Conservation (phyloP, 1,140 invertebrate genomes). For the Drosophila baimaii region DNA sequence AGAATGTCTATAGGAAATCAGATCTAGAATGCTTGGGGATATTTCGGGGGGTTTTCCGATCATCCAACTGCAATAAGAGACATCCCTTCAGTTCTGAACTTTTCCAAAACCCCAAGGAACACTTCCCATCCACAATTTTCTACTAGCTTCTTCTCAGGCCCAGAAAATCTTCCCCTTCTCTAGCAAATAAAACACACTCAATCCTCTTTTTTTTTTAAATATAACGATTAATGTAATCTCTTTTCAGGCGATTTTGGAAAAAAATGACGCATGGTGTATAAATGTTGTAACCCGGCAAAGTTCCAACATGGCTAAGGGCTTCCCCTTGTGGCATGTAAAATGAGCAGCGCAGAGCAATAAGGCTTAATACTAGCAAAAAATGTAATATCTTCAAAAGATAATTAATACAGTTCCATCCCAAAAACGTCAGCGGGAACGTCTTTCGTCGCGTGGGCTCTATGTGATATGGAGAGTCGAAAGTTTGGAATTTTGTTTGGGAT, state of each 20-base stretch:
- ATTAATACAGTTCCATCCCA: conserved; percentile 14
- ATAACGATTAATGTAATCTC: conserved; percentile 79
- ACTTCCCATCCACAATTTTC: no score
- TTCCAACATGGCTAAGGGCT: conserved; percentile 25
- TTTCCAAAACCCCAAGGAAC: no score
- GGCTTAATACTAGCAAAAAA: conserved; percentile 64
- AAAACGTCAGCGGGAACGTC: not conserved
- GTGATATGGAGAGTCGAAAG: conserved; percentile 11
- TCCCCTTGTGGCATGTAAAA: conserved; percentile 39
- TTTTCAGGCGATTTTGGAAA: conserved; percentile 54
- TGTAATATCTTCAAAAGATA: conserved; percentile 65
- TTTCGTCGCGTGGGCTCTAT: conserved; percentile 8
- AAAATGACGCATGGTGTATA: conserved; percentile 37
- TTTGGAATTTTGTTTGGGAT: conserved; percentile 8
- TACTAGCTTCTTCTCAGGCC: no score
- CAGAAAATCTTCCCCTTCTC: not conserved
- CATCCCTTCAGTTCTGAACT: not conserved
- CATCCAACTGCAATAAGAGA: no score
- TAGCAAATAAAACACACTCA: conserved; percentile 12
- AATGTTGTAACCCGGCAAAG: conserved; percentile 9
- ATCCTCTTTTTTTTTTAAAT: conserved; percentile 15
- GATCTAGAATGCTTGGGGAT: no score
- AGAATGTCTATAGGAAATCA: no score
- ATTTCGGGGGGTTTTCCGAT: no score
- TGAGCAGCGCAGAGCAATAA: conserved; percentile 48